A percentile compares a stretch with the other conserved stretches of the same genome.
Evolutionary conservation across 2,888 invertebrate genomes (phyloP).

Genomic region (Monochamus alternatus): DNA sequence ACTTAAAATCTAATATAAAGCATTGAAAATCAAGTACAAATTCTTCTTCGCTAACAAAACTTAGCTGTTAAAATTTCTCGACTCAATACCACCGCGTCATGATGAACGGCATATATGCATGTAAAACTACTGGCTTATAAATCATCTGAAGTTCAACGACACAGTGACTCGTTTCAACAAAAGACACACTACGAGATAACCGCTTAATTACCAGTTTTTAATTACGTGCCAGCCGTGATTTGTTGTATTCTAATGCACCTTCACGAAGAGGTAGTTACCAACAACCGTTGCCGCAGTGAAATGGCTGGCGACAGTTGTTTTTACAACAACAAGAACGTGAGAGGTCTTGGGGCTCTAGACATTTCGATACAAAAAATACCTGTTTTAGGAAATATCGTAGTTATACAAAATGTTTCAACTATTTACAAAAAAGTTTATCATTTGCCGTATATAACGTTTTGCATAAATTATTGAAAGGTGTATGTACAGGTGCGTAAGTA

Average conservation of each 20-base stretch:
- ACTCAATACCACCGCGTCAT: not conserved
- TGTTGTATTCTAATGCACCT: constrained; percentile 25
- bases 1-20: too few species aligned
- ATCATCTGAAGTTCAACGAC: constrained; percentile 27
- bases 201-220: constrained; percentile 25
- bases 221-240: constrained; percentile 23
- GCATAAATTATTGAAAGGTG: too few species aligned
- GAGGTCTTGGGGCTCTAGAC: too few species aligned
- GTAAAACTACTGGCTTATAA: constrained; percentile 14
- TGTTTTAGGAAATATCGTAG: too few species aligned
- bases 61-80: too few species aligned
- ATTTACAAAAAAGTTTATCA: too few species aligned
- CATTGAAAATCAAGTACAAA: too few species aligned
- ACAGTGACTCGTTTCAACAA: constrained; percentile 25
- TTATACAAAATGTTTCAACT: too few species aligned
- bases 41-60: too few species aligned
- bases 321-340: not conserved
- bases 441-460: too few species aligned
- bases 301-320: not conserved
- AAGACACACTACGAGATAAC: constrained; percentile 14
- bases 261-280: not conserved
- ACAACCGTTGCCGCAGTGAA: constrained; percentile 1
- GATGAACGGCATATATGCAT: not conserved
- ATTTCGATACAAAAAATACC: too few species aligned
- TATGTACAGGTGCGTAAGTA: too few species aligned